Conservation (phyloP, 35 echinoderm and acorn worm species). For the Diadema setosum region DNA sequence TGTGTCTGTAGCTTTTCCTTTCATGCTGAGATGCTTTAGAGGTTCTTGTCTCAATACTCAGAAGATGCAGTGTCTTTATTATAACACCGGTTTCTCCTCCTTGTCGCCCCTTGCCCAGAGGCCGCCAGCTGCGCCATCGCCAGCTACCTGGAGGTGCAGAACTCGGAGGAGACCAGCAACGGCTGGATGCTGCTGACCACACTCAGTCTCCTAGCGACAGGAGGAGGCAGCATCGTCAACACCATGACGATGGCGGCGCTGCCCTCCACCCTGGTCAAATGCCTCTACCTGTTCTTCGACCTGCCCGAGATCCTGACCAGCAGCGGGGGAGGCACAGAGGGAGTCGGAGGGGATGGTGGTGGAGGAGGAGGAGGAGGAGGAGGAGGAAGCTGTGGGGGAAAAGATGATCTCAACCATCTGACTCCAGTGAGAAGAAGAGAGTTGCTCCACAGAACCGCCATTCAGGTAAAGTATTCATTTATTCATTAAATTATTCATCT, state of each 20-base stretch:
- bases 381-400: too few species aligned
- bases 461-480: too few species aligned
- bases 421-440: slow-evolving; percentile 58
- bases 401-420: not conserved
- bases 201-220: slow-evolving; percentile 78
- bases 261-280: slow-evolving; percentile 97
- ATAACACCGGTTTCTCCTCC: too few species aligned
- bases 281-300: slow-evolving; percentile 98
- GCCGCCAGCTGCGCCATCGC: slow-evolving; percentile 95
- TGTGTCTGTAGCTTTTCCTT: too few species aligned
- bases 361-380: not conserved
- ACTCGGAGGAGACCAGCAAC: slow-evolving; percentile 80
- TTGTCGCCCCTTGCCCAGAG: slow-evolving; percentile 56
- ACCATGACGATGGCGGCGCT: slow-evolving; percentile 91
- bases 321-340: not conserved
- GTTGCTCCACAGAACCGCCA: slow-evolving; percentile 65
- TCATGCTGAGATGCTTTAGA: too few species aligned
- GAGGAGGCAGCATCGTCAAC: slow-evolving; percentile 89
- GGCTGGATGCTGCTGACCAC: slow-evolving; percentile 96
- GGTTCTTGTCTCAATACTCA: too few species aligned
- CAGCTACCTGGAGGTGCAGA: slow-evolving; percentile 90
- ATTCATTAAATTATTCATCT: too few species aligned
- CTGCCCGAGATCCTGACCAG: slow-evolving; percentile 55
- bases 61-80: too few species aligned
- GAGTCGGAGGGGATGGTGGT: not conserved